Evolutionary conservation across 2,113 vertebrate genomes (phyloP).

Genomic region (Sus scrofa): T2T-Sscrofa CM000812.6:231260001-231260500

Average conservation of each 20-base stretch:
- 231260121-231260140: not conserved
- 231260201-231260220: not conserved
- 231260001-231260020: not conserved
- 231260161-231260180: not conserved
- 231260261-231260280: not conserved
- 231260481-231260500: not conserved
- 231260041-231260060: not conserved
- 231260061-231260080: not conserved
- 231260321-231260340: accelerated
- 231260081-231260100: not conserved
- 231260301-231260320: not conserved
- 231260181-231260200: not conserved
- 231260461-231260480: not conserved
- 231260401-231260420: not conserved
- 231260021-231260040: not conserved
- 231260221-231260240: not conserved
- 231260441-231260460: not conserved
- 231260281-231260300: not conserved
- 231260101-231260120: not conserved
- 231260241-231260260: not conserved
- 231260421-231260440: not conserved
- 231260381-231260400: not conserved
- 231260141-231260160: not conserved
- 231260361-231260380: not conserved
- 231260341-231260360: accelerated